phyloP scores from a whole-genome alignment of 92 coral and sea anemone species.

The Montipora capitata region DNA sequence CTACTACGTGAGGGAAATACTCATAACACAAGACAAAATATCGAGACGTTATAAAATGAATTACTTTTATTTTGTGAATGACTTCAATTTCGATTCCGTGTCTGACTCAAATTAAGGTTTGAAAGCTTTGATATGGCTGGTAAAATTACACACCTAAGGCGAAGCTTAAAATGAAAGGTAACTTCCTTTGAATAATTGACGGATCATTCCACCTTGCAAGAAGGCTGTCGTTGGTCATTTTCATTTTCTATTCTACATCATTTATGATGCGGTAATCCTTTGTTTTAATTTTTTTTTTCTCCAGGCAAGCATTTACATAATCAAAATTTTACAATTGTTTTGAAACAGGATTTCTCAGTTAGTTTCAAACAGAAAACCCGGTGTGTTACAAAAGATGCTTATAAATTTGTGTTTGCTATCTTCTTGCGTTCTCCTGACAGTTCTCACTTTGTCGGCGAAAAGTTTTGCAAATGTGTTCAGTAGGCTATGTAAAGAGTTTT shows the following conservation, averaged over 20 bases:
- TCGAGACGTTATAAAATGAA: background rate
- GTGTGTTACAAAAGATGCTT: background rate
- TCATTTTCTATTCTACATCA: background rate
- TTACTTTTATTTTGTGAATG: background rate
- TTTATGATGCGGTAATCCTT: background rate
- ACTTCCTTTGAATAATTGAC: constrained; percentile 24
- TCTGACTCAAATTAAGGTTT: background rate
- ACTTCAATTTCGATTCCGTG: background rate
- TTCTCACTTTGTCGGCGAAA: no score
- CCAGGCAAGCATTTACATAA: background rate
- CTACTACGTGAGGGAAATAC: background rate
- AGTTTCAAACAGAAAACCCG: background rate
- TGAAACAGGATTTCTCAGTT: background rate
- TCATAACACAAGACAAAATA: background rate
- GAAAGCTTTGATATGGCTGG: background rate
- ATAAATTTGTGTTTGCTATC: no score
- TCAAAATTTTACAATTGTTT: background rate
- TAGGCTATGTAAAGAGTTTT: no score
- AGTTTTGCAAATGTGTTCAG: no score
- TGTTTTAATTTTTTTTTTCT: background rate
- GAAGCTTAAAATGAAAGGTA: background rate
- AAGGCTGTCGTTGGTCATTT: constrained; percentile 28
- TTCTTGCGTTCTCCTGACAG: no score
- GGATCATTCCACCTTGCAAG: background rate
- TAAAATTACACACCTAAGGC: constrained; percentile 10